phyloP scores from a whole-genome alignment of 2,888 invertebrate genomes.

The Cephus sareptanus region DNA sequence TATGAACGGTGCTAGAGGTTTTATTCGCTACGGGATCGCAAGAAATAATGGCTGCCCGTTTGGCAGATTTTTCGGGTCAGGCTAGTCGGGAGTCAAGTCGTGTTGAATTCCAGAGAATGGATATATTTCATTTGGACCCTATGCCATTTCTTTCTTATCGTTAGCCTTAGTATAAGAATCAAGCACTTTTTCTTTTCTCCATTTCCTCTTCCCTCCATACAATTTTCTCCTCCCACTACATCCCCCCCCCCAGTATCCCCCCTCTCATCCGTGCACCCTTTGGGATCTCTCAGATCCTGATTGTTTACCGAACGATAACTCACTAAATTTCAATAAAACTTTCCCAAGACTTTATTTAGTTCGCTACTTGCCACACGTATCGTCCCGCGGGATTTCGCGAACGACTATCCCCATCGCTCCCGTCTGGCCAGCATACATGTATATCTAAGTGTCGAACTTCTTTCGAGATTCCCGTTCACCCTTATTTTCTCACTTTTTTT shows the following conservation, averaged over 20 bases:
- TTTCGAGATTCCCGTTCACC: constrained; percentile 7
- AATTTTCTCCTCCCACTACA: neutral
- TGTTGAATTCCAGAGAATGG: neutral
- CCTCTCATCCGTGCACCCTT: neutral
- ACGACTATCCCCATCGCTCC: constrained; percentile 7
- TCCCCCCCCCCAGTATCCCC: neutral
- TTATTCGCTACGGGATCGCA: neutral
- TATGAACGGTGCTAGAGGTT: neutral
- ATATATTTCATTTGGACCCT: neutral
- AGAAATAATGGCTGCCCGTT: neutral
- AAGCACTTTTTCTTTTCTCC: neutral
- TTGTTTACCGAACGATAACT: constrained; percentile 15
- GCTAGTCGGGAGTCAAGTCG: neutral
- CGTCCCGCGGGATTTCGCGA: constrained; percentile 8
- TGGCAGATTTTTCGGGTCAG: neutral
- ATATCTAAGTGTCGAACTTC: constrained; percentile 14
- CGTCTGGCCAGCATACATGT: constrained; percentile 12
- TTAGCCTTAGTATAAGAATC: neutral
- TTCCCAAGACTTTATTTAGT: constrained; percentile 17
- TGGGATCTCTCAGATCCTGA: neutral
- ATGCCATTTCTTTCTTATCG: neutral
- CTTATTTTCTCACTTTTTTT: neutral
- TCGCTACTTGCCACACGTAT: constrained; percentile 8
- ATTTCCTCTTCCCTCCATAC: neutral
- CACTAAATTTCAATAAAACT: constrained; percentile 22